Evolutionary conservation across 2,113 vertebrate species (phyloP).

Genomic region (Daboia siamensis): DNA sequence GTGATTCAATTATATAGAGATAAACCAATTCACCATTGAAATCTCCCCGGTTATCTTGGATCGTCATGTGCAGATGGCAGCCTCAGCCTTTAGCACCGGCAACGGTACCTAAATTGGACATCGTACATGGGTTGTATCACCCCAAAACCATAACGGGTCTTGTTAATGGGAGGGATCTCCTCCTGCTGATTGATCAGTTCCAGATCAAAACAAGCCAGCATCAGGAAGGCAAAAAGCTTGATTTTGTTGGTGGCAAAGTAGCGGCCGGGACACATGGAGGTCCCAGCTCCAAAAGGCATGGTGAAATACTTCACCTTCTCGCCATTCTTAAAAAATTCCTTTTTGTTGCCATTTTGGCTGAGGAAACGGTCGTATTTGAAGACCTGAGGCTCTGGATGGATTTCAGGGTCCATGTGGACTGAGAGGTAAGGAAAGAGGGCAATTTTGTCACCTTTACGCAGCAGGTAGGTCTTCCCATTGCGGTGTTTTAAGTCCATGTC

Average conservation of each 20-base stretch:
- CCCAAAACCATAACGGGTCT: constrained; percentile 83
- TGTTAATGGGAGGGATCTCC: constrained; percentile 74
- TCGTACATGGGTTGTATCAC: constrained; percentile 77
- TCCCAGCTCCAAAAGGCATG: constrained; percentile 90
- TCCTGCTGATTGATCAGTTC: constrained; percentile 75
- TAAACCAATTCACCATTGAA: not conserved
- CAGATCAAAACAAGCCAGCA: constrained; percentile 84
- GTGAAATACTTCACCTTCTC: constrained; percentile 82
- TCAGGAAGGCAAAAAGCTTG: constrained; percentile 85
- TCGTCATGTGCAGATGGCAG: fast-evolving
- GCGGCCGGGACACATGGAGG: constrained; percentile 84
- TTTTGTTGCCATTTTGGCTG: no score
- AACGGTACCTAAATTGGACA: constrained; percentile 78
- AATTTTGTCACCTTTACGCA: constrained; percentile 81
- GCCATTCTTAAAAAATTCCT: constrained; percentile 36
- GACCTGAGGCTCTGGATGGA: no score
- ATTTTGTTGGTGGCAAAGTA: constrained; percentile 87
- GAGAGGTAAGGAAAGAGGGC: constrained; percentile 81
- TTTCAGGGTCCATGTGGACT: no score
- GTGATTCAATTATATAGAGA: not conserved
- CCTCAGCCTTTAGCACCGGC: constrained; percentile 39
- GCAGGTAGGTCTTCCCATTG: constrained; percentile 61
- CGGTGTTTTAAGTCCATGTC: constrained; percentile 72
- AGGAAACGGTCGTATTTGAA: no score
- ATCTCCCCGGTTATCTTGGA: not conserved